These are phyloP conservation scores for Brotula barbata DNA, from an alignment of 2,797 vertebrate species.

Conservation along the genomic window DNA sequence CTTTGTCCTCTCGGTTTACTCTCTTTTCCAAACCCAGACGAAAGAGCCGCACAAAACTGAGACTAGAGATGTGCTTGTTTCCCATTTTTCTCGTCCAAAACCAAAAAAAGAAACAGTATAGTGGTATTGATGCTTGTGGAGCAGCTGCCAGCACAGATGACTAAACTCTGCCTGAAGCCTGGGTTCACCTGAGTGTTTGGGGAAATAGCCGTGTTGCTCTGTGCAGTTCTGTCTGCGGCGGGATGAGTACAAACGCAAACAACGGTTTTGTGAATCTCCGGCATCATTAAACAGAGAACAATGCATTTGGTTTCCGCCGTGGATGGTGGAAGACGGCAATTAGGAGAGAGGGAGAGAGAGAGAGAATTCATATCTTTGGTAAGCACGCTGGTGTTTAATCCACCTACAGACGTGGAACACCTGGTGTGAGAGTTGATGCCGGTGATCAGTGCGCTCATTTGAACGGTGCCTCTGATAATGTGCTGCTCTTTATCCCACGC, in stretches of 20 bases:
- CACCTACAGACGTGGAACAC: slow-evolving; percentile 60
- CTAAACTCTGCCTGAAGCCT: slow-evolving; percentile 64
- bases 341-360: slow-evolving; percentile 43
- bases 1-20: slow-evolving; percentile 21
- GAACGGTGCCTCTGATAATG: slow-evolving; percentile 58
- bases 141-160: slow-evolving; percentile 71
- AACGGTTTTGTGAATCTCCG: slow-evolving; percentile 41
- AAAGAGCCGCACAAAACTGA: slow-evolving; percentile 36
- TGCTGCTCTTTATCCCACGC: slow-evolving; percentile 61
- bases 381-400: slow-evolving; percentile 54
- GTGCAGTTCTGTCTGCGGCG: slow-evolving; percentile 43
- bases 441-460: slow-evolving; percentile 52
- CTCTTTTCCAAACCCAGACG: slow-evolving; percentile 26
- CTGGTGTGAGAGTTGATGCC: slow-evolving; percentile 62
- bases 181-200: slow-evolving; percentile 3
- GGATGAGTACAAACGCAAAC: slow-evolving; percentile 50
- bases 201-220: slow-evolving; percentile 56
- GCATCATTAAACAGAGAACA: slow-evolving; percentile 54
- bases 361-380: slow-evolving; percentile 44
- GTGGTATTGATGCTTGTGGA: slow-evolving; percentile 65
- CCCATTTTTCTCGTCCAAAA: slow-evolving; percentile 55
- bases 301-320: slow-evolving; percentile 26
- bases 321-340: slow-evolving; percentile 44
- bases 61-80: slow-evolving; percentile 68
- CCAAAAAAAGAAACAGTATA: slow-evolving; percentile 37